Evolutionary conservation across 2,113 vertebrate genomes (phyloP).

Genomic region (Bubo blakistoni): DNA sequence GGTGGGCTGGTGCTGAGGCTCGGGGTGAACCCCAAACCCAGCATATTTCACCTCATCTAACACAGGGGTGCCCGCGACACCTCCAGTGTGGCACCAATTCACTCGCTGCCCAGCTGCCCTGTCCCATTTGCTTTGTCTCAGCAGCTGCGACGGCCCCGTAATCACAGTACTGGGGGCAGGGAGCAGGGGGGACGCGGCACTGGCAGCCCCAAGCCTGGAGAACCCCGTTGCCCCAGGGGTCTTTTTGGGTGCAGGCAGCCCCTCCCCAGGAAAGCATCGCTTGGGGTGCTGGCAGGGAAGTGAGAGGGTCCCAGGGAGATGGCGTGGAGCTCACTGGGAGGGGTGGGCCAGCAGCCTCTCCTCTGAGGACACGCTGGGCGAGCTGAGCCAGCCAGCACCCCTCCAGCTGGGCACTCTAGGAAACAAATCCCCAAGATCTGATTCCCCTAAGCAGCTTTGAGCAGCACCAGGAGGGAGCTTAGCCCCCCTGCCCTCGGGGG

Average conservation of each 20-base stretch:
- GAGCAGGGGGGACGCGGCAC: fast-evolving
- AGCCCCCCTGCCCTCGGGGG: not conserved
- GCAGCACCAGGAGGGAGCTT: constrained; percentile 27
- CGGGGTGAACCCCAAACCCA: not conserved
- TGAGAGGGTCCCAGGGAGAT: not conserved
- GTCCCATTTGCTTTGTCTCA: fast-evolving
- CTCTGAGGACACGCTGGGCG: not conserved
- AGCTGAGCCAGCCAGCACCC: not conserved
- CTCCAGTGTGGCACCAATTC: not conserved
- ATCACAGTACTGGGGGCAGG: not conserved
- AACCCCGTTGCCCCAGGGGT: no score
- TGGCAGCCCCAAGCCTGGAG: not conserved
- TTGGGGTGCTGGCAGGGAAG: not conserved
- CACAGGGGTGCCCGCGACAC: not conserved
- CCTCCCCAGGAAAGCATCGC: fast-evolving
- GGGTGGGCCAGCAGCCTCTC: not conserved
- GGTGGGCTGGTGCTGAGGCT: not conserved
- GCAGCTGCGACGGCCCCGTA: fast-evolving
- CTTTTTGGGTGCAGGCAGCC: fast-evolving
- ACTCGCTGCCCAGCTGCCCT: not conserved
- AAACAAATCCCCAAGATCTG: constrained; percentile 47
- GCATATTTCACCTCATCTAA: fast-evolving
- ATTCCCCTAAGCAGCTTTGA: constrained; percentile 59
- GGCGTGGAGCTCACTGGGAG: fast-evolving
- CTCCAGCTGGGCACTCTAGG: constrained; percentile 6